Evolutionary conservation across 2,113 vertebrate species (phyloP), one percentile per base, ranked within the genome.

Genomic region (Crotalus viridis): DNA sequence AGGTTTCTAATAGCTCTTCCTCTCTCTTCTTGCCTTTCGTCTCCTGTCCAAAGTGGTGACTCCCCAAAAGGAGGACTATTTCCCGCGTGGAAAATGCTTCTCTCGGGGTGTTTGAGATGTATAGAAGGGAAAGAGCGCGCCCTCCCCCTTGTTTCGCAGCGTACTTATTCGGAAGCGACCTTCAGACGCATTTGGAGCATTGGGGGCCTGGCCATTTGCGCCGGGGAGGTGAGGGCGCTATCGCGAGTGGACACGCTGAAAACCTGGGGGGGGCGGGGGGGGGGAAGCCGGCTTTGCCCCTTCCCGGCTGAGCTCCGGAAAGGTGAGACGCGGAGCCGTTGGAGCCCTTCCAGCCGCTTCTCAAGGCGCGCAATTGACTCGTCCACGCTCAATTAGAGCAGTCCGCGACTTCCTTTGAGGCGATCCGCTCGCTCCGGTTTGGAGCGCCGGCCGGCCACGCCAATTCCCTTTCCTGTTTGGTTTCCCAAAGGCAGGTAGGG

Each of bases 301-400:
- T 81, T 81, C 74, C 74, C 33, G 17, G 74, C 74, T 43, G 17
- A 93, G 96, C 91, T 96, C 94, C 91, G 94, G 94, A 33, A 93
- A 93, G 96, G 94, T 92, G 48, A 93, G 93, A n/a, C 48, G 2
- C 61, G 22, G 51, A 24, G 15, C 52, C 5, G 95, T 94, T 97
- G 93, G 95, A 96, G 92, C 88, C 95, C 61, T 57, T 95, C 96
- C 95, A 95, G 94, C 15, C 95, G 86, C 95, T 97, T 97, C 97
- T 97, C 97, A 97, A 96, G 95, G 96, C 95, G 94, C 97, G 96
- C 96, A 97, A 96, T 97, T 97, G 97, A 97, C 95, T 97, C 93
- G 94, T 97, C 96, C 97, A 96, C 95, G 97, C 97, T 97, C 97
- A 95, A 97, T 97, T 97, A 97, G 97, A 90, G 88, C 92, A 90